Base-by-base conservation (phyloP, 2,888 invertebrate species). In the Gisinianus flammeolus region DNA sequence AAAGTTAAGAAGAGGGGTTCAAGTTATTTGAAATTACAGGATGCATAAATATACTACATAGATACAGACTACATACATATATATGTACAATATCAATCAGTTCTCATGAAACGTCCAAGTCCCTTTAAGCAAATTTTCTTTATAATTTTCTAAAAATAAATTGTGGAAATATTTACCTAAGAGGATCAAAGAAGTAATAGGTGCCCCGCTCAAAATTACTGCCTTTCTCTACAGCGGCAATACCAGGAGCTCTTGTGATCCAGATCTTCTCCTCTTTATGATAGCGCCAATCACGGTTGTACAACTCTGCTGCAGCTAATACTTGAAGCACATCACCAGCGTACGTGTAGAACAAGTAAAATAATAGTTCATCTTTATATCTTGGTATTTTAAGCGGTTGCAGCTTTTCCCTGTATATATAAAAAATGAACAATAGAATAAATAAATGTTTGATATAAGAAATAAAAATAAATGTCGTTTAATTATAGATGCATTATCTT, bases 301-400 rank as follows among this genome's bases (percentile, higher is more conserved):
- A 98, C 88, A 84, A 76, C 72, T 84, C 84, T 22, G 81, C 77
- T 19, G 84, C 84, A 44, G 84, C 81, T 74, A 84, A 75, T 86
- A 98, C 90, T 90, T 99, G 99, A 90, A 98, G 92, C 86, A 96
- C 93, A 90, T 99, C 98, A 86, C 98, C 97, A 87, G 96, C 95
- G 89, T 96, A 98, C 90, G 97, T 98, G 90, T 99, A 99, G 90
- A 98, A 99, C 89, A 99, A 92, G 90, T 96, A 99, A 91, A 99
- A 99, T 86, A 99, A 91, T 87, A 98, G 91, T 89, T 99, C 98
- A 89, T 99, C 99, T 89, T 97, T 97, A 90, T 97, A 97, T 89
- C 97, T 93, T 90, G 93, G 95, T 88, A 98, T 91, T 89, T 97
- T 95, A 88, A 99, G 92, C 86, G 96, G 94, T 85, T 98, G 97